These are phyloP conservation scores for Parapsyche elsis DNA, from an alignment of 1,140 invertebrate genomes.

Conservation along the genomic window DNA sequence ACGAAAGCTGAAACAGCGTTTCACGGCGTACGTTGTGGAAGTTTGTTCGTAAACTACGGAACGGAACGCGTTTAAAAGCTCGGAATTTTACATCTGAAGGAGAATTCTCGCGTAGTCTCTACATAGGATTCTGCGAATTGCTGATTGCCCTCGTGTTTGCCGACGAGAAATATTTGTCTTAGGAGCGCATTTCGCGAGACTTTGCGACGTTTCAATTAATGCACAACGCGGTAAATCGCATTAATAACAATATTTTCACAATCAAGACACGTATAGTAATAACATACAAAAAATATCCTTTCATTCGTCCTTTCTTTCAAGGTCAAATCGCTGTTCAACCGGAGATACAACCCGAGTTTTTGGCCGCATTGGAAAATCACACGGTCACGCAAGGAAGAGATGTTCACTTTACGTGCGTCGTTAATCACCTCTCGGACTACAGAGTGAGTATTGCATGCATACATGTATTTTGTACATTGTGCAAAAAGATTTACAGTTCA, in stretches of 20 bases:
- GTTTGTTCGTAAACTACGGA: conserved; percentile 23
- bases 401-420: conserved; percentile 87
- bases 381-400: conserved; percentile 89
- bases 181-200: background rate
- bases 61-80: conserved; percentile 20
- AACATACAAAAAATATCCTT: background rate
- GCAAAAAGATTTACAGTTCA: no score
- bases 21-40: background rate
- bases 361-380: conserved; percentile 86
- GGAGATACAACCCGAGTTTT: conserved; percentile 75
- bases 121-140: background rate
- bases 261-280: no score
- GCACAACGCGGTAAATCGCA: background rate
- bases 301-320: conserved; percentile 12
- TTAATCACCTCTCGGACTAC: conserved; percentile 86
- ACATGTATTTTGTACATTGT: no score
- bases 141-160: conserved; percentile 20
- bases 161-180: background rate
- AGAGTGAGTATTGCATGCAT: conserved; percentile 76
- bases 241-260: no score
- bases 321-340: conserved; percentile 51
- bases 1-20: conserved; percentile 8
- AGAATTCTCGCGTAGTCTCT: background rate
- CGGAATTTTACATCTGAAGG: background rate
- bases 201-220: conserved; percentile 8